Conservation (phyloP, 2,113 vertebrate genomes). For the Poicephalus gulielmi region DNA sequence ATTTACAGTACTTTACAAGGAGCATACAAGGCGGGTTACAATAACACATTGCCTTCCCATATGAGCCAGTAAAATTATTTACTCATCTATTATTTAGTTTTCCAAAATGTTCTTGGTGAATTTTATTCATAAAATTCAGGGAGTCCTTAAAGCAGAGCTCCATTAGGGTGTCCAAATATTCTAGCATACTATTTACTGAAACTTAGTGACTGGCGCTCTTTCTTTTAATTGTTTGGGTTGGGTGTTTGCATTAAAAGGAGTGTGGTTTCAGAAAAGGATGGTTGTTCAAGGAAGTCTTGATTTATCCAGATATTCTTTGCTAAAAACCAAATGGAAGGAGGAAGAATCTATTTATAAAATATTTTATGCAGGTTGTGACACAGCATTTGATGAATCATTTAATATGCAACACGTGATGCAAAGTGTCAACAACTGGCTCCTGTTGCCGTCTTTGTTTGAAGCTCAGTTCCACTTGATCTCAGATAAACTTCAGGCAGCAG, state of each 20-base stretch:
- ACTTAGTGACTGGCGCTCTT: not conserved
- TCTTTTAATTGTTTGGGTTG: not conserved
- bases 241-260: not conserved
- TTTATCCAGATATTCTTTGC: not conserved
- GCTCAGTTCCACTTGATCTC: not conserved
- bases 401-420: constrained; percentile 1
- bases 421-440: constrained; percentile 46
- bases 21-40: constrained; percentile 69
- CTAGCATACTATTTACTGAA: not conserved
- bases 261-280: not conserved
- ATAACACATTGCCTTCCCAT: constrained; percentile 42
- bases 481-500: constrained; percentile 1
- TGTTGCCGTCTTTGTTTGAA: constrained; percentile 46
- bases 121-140: constrained; percentile 6
- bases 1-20: constrained; percentile 69
- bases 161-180: not conserved
- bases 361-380: constrained; percentile 49
- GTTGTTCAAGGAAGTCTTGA: not conserved
- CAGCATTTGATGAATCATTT: constrained; percentile 62
- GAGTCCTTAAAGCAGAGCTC: not conserved
- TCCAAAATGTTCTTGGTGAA: constrained; percentile 8
- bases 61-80: constrained; percentile 63
- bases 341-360: not conserved
- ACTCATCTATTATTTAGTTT: constrained; percentile 33
- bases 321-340: not conserved